phyloP scores from a whole-genome alignment of 1,140 invertebrate genomes.

The Drosophila lacteicornis region DNA sequence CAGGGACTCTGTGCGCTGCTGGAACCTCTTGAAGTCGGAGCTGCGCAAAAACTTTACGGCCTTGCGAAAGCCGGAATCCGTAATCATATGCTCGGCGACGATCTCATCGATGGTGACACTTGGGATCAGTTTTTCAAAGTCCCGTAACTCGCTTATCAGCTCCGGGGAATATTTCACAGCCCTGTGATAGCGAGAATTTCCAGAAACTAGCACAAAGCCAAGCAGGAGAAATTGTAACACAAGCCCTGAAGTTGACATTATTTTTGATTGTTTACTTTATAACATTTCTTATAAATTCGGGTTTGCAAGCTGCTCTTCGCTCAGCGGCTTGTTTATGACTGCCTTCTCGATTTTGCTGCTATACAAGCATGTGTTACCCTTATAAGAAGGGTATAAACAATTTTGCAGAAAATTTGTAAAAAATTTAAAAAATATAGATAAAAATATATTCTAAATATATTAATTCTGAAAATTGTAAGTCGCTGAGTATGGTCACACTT shows the following conservation, averaged over 20 bases:
- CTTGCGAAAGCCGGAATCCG: slow-evolving; percentile 71
- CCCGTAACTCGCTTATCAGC: slow-evolving; percentile 63
- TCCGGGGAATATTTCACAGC: slow-evolving; percentile 63
- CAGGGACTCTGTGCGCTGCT: slow-evolving; percentile 48
- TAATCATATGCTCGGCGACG: slow-evolving; percentile 70
- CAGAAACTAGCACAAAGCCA: slow-evolving; percentile 10
- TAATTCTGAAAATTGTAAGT: neutral
- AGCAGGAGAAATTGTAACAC: slow-evolving; percentile 17
- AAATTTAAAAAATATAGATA: neutral
- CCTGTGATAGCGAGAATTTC: slow-evolving; percentile 3
- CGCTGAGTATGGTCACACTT: neutral
- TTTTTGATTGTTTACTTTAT: neutral
- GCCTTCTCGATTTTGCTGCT: neutral
- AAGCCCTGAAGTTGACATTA: slow-evolving; percentile 2
- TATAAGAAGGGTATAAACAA: neutral
- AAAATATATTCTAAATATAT: neutral
- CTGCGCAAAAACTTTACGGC: slow-evolving; percentile 66
- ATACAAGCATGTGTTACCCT: slow-evolving; percentile 1
- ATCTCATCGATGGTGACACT: slow-evolving; percentile 56
- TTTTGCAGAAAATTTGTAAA: neutral
- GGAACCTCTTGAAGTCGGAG: slow-evolving; percentile 58
- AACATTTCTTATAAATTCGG: neutral
- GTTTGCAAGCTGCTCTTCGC: neutral
- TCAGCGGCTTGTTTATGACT: slow-evolving; percentile 17
- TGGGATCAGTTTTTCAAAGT: slow-evolving; percentile 69